Evolutionary conservation across 2,888 invertebrate species (phyloP).

Genomic region (Taenaris catops): DNA sequence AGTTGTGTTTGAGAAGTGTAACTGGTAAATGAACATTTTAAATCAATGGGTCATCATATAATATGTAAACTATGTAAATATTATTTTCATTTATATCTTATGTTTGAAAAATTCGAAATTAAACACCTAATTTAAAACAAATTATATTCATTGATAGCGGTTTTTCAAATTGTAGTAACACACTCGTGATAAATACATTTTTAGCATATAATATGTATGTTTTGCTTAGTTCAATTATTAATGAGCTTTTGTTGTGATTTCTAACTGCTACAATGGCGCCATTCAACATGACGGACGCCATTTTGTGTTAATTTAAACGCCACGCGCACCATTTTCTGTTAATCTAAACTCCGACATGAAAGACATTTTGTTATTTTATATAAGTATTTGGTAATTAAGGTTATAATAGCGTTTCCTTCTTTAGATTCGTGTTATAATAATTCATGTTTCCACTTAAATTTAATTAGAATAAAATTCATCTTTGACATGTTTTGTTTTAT

Average conservation of each 20-base stretch:
- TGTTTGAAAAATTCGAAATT: too few species aligned
- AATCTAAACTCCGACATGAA: constrained; percentile 51
- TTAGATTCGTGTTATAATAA: constrained; percentile 78
- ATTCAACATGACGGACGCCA: constrained; percentile 7
- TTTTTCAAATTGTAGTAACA: too few species aligned
- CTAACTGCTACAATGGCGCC: constrained; percentile 12
- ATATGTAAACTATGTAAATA: too few species aligned
- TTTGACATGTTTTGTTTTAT: constrained; percentile 61
- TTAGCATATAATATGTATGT: too few species aligned
- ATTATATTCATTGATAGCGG: too few species aligned
- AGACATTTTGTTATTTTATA: constrained; percentile 76
- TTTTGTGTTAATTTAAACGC: constrained; percentile 33
- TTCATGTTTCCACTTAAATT: constrained; percentile 78
- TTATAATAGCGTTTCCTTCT: constrained; percentile 77
- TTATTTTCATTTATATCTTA: too few species aligned
- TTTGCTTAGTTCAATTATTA: constrained; percentile 4
- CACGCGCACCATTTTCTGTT: constrained; percentile 23
- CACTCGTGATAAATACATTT: too few species aligned
- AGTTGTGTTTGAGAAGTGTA: constrained; percentile 35
- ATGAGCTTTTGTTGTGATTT: constrained; percentile 7
- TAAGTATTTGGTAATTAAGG: constrained; percentile 76
- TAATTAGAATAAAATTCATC: constrained; percentile 78
- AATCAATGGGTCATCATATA: too few species aligned
- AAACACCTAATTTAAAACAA: too few species aligned
- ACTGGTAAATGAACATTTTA: constrained; percentile 29